Percentiles rank a stretch among this genome's conserved stretches.
These are phyloP conservation scores for Harpagifer antarcticus DNA, from an alignment of 2,797 vertebrate species.

Conservation along the genomic window DNA sequence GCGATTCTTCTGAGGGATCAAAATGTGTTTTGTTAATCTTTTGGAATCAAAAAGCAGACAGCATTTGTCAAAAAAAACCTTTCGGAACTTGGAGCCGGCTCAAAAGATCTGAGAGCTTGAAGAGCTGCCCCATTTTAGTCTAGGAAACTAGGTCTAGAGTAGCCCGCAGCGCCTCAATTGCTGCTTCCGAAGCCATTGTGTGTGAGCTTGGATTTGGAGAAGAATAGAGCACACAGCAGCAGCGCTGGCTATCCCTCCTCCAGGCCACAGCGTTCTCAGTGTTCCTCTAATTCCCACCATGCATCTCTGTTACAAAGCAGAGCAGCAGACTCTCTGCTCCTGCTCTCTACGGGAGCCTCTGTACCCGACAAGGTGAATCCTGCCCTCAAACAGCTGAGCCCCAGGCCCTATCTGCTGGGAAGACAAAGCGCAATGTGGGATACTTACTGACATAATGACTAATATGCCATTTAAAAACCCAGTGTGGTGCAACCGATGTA, in stretches of 20 bases:
- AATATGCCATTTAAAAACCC: conserved; percentile 52
- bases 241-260: conserved; percentile 72
- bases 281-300: conserved; percentile 74
- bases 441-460: conserved; percentile 49
- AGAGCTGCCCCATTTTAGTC: conserved; percentile 79
- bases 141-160: conserved; percentile 85
- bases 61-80: conserved; percentile 37
- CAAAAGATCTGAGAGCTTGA: conserved; percentile 68
- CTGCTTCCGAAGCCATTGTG: conserved; percentile 80
- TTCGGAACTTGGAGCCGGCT: conserved; percentile 52
- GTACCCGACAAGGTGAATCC: conserved; percentile 70
- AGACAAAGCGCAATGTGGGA: conserved; percentile 45
- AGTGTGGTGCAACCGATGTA: conserved; percentile 7
- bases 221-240: conserved; percentile 67
- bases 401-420: conserved; percentile 39
- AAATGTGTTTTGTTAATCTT: conserved; percentile 21
- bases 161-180: conserved; percentile 78
- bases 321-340: conserved; percentile 50
- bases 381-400: conserved; percentile 65
- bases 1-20: background rate
- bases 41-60: conserved; percentile 16
- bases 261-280: conserved; percentile 75
- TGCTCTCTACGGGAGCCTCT: conserved; percentile 63
- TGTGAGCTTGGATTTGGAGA: conserved; percentile 70
- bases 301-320: conserved; percentile 70